These are phyloP conservation scores for Contarinia nasturtii DNA, from an alignment of 1,140 invertebrate species.

Conservation along the genomic window DNA sequence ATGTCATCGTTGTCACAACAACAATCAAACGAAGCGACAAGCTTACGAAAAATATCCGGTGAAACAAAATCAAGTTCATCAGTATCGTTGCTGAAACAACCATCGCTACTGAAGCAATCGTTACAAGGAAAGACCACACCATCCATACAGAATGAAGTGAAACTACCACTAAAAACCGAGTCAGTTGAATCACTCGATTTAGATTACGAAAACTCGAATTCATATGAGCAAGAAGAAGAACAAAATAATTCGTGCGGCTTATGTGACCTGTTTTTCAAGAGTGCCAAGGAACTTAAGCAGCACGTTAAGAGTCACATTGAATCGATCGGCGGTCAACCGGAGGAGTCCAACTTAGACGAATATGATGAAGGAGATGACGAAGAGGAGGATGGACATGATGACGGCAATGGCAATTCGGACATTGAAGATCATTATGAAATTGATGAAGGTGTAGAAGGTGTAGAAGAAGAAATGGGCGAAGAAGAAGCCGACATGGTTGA, in stretches of 20 bases:
- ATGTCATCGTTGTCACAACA: neutral
- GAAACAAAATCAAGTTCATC: neutral
- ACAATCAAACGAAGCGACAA: neutral
- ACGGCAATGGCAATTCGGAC: neutral
- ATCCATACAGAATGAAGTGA: conserved; percentile 3
- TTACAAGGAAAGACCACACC: neutral
- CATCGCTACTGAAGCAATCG: neutral
- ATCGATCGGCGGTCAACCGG: neutral
- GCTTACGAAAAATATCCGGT: neutral
- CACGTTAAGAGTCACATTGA: conserved; percentile 22
- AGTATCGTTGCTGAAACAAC: neutral
- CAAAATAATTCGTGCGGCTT: conserved; percentile 16
- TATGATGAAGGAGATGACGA: neutral
- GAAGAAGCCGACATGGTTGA: neutral
- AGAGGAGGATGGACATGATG: neutral
- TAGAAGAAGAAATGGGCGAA: neutral
- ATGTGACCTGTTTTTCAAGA: conserved; percentile 23
- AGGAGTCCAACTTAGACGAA: neutral
- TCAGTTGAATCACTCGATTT: neutral
- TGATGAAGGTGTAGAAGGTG: neutral
- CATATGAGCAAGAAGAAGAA: conserved; percentile 8
- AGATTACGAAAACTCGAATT: conserved; percentile 3
- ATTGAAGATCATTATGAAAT: neutral
- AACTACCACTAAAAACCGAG: neutral
- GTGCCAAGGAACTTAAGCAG: conserved; percentile 18